A percentile compares a stretch with the other conserved stretches of the same genome.
Conservation (phyloP, 2,113 vertebrate genomes). For the Paraplagusia blochii region DNA sequence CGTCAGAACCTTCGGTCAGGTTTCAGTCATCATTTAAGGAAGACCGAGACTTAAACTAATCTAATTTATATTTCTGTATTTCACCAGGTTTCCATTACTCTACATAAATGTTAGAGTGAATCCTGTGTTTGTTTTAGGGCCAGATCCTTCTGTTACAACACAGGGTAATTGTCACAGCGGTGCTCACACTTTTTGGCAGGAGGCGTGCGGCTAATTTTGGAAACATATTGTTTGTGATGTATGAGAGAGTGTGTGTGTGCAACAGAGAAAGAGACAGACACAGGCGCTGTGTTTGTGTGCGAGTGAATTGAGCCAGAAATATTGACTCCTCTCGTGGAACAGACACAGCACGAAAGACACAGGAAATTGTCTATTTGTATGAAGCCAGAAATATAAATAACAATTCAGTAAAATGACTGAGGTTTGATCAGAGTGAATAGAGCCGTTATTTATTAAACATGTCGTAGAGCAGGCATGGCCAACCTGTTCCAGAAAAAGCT, state of each 20-base stretch:
- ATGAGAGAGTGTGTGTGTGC: neutral
- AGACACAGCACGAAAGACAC: slow-evolving; percentile 2
- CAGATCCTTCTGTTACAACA: slow-evolving; percentile 11
- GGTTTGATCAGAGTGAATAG: neutral
- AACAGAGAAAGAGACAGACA: neutral
- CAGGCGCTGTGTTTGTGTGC: neutral
- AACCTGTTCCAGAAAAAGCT: no score
- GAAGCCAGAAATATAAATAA: slow-evolving; percentile 16
- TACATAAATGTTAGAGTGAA: neutral
- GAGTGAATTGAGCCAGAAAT: slow-evolving; percentile 24
- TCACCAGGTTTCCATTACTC: neutral
- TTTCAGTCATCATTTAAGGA: no score
- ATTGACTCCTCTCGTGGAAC: slow-evolving; percentile 6
- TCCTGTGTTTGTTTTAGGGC: slow-evolving; percentile 3
- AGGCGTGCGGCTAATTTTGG: slow-evolving; percentile 49
- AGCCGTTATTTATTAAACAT: no score
- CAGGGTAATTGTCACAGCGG: slow-evolving; percentile 42
- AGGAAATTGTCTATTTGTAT: slow-evolving; percentile 14
- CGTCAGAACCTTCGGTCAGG: no score
- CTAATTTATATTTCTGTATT: neutral
- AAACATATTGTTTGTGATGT: slow-evolving; percentile 16
- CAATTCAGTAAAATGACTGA: slow-evolving; percentile 2
- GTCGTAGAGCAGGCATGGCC: no score
- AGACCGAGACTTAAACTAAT: no score
- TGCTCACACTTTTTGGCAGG: slow-evolving; percentile 51